Base-by-base conservation (phyloP, 1,140 invertebrate species). In the Euwallacea fornicatus region DNA sequence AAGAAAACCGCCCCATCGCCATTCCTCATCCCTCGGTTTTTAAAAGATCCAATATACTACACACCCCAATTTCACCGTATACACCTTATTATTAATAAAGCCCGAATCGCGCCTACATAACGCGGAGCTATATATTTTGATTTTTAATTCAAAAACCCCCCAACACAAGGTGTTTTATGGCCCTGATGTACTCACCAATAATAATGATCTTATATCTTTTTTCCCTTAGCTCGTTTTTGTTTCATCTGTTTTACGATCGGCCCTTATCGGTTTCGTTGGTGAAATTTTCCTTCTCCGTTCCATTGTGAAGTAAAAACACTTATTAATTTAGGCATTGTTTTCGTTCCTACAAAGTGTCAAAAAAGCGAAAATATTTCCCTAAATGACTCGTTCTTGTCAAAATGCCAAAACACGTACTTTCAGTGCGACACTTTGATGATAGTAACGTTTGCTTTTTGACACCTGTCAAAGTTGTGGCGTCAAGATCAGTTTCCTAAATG, bases 91-190 rank as follows among this genome's bases (percentile, higher is more conserved):
- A 71, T 71, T 71, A 71, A 71, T 65, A 71, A 71, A 15, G 7
- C 55, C 16, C 47, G 61, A 54, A 53, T 58, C 67, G 67, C 67
- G 60, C 67, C 58, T 62, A 41, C 42, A 61, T 62, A 70, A 70
- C 61, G 69, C 74, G 70, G 66, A 72, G 76, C 78, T 76, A 79
- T 79, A 79, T 79, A 79, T 79, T 79, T 79, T 79, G 78, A 79
- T 79, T 79, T 79, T 79, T 79, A 79, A 78, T 79, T 79, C 78
- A 79, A 75, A 79, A 73, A 73, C 77, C 73, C 78, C 67, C 7
- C 33, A 68, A 60, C 66, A 42, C 76, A 78, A 77, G 76, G 76
- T 77, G 77, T 79, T 79, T 78, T 79, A 78, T 69, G 76, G 70
- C 74, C 71, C 72, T 76, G 75, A 76, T 76, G 47, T 69, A 77